Evolutionary conservation across 2,888 invertebrate genomes (phyloP), one percentile per base, ranked within the genome.

Genomic region (Mystacides longicornis): DNA sequence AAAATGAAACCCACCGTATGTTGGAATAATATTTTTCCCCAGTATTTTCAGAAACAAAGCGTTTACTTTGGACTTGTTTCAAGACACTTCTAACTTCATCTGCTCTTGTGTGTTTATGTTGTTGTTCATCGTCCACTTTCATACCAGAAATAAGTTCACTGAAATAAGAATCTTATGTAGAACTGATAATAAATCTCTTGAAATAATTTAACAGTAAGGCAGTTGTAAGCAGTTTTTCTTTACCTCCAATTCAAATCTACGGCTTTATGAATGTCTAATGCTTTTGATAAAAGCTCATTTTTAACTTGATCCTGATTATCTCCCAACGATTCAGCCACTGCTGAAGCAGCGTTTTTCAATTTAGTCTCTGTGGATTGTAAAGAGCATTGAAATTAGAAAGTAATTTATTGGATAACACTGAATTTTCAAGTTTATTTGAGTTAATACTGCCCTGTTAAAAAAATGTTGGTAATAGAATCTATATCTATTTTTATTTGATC

Each of bases 61-160:
- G n/a, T n/a, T n/a, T n/a, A n/a, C n/a, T n/a, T n/a, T n/a, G n/a
- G n/a, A n/a, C n/a, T n/a, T n/a, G 14, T 14, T 37, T 37, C 14
- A 37, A 7, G 14, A 37, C 14, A 4, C 37, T 3, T 37, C 16
- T 37, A 37, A 37, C 37, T 37, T 37, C 37, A 37, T 37, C 37
- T n/a, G 37, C 37, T 16, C 37, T 37, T 14, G 37, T 37, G 14
- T 37, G 4, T 37, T 3, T 3, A 3, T 14, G 4, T 14, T 37
- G 37, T 14, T 19, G 19, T 18, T 46, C 20, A 21, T 81, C 78
- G 65, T 89, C 89, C 45, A 90, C 81, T 69, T 87, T 87, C 89
- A 90, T 89, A 27, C 84, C 87, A 27, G 83, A 78, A 58, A 90
- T 75, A 19, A 89, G 71, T 55, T 88, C 85, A 71, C 88, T 89